phyloP scores from a whole-genome alignment of 37 sponge, comb jelly and placozoan genomes.

The Spongilla lacustris region DNA sequence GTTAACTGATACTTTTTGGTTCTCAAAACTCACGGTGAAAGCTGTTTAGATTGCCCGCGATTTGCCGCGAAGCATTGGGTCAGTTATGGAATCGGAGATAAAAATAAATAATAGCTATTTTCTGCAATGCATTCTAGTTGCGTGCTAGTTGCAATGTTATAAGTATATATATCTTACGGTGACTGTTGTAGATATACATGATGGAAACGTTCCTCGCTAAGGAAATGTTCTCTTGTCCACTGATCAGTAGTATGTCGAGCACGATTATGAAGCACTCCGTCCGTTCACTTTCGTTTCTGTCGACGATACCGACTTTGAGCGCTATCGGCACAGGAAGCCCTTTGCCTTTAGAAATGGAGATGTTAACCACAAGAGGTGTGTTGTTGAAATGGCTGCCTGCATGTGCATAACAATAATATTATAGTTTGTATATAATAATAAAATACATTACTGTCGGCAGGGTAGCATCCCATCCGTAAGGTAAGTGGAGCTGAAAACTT shows the following conservation, averaged over 20 bases:
- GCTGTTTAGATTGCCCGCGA: background rate
- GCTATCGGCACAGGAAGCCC: background rate
- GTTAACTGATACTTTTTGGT: background rate
- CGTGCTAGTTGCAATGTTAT: no score
- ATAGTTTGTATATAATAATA: background rate
- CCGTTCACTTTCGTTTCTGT: background rate
- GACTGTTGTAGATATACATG: background rate
- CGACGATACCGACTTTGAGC: background rate
- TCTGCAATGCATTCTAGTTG: no score
- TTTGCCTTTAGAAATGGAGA: background rate
- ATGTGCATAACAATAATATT: background rate
- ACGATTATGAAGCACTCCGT: background rate
- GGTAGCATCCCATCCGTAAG: background rate
- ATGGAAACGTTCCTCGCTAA: background rate
- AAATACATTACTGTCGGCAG: background rate
- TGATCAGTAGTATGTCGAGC: background rate
- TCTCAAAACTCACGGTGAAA: background rate
- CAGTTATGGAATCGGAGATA: no score
- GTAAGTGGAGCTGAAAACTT: background rate
- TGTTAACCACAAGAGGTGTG: background rate
- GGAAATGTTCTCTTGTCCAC: background rate
- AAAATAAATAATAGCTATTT: no score
- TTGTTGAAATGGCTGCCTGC: no score
- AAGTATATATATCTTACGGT: no score
- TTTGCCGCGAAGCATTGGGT: no score